Base-by-base conservation (phyloP, 2,113 vertebrate species). In the Entelurus aequoreus region DNA sequence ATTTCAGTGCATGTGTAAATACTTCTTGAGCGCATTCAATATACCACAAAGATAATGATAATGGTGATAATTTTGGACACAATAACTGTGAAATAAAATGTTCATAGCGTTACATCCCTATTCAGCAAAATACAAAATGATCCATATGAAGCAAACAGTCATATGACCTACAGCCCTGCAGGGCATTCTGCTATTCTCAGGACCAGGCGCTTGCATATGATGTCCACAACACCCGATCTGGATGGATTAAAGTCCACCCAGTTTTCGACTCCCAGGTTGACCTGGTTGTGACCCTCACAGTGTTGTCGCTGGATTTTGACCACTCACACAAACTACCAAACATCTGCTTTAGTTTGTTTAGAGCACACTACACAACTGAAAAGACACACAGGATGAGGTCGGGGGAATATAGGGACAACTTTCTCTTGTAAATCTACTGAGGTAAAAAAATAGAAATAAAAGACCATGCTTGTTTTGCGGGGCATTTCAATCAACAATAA, bases 401-500 rank as follows among this genome's bases (percentile, higher is more conserved):
- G 8, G 44, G 54, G 59, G 37, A n/a, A 37, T 21, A 56, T 50
- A 11, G 14, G 47, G 58, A 80, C 84, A 84, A 67, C 62, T 60
- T 15, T 67, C 71, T 70, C 69, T 68, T 78, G 57, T 72, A 54
- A 79, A 83, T 74, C 48, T 36, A 77, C 55, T 8, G 9, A 55
- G 62, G 65, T 72, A 74, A 54, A 62, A 60, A 65, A 78, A 76
- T 55, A 66, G 60, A 79, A 81, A 84, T 53, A 63, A 82, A 70
- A 77, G 81, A 80, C 77, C 51, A 72, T 62, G 68, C 67, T 65
- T 53, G 65, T 82, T 82, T 76, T 75, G 51, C 13, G 63, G 74
- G 60, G 58, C 60, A 68, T 79, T 84, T 78, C 70, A 78, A 72
- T 76, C 84, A 82, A 76, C 76, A 84, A 87, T 82, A 75, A 83